Evolutionary conservation across 2,797 vertebrate species (phyloP).

Genomic region (Neosilurus hyrtlii): DNA sequence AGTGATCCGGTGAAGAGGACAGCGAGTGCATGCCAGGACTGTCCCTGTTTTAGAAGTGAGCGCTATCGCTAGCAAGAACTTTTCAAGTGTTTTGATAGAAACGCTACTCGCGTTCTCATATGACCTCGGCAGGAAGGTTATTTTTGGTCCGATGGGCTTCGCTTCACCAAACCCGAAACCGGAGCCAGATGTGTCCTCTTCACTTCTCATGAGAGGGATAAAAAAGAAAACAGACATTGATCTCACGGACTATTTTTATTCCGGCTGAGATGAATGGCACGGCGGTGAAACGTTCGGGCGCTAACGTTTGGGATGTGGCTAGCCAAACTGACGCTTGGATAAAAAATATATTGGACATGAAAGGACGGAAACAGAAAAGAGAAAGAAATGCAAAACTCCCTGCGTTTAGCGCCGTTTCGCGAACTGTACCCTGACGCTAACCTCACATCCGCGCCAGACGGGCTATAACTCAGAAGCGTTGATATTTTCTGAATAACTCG

Average conservation of each 20-base stretch:
- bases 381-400: conserved; percentile 37
- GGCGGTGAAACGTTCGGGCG: conserved; percentile 30
- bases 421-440: conserved; percentile 41
- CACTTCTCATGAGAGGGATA: conserved; percentile 35
- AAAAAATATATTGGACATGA: conserved; percentile 42
- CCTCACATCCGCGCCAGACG: conserved; percentile 39
- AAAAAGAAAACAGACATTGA: conserved; percentile 43
- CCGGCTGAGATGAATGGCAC: conserved; percentile 34
- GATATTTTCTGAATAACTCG: conserved; percentile 43
- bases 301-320: conserved; percentile 28
- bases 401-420: conserved; percentile 49
- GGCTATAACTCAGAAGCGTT: conserved; percentile 41
- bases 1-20: neutral
- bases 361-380: conserved; percentile 32
- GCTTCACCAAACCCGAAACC: conserved; percentile 39
- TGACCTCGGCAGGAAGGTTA: conserved; percentile 35
- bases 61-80: conserved; percentile 2
- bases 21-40: neutral
- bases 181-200: conserved; percentile 40
- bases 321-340: conserved; percentile 36
- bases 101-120: conserved; percentile 1
- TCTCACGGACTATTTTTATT: conserved; percentile 47
- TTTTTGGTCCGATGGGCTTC: conserved; percentile 37
- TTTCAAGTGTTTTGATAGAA: conserved; percentile 38
- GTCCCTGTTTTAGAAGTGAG: neutral